A percentile compares a stretch with the other conserved stretches of the same genome.
phyloP scores from a whole-genome alignment of 2,888 invertebrate genomes.

The Arctia plantaginis region DNA sequence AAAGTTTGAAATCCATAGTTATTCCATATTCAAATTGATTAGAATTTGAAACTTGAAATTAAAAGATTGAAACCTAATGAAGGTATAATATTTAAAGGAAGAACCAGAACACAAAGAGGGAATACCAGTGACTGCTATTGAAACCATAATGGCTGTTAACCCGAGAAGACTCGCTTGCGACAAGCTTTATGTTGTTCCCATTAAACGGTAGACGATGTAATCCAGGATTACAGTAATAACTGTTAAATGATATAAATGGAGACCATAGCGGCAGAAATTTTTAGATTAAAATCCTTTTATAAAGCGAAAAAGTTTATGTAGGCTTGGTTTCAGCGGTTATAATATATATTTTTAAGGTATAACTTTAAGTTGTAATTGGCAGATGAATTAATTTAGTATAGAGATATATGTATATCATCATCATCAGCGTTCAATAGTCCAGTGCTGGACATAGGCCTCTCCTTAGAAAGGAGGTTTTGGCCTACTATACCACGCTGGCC shows the following conservation, averaged over 20 bases:
- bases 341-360: not conserved
- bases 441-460: too few species aligned
- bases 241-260: slow-evolving; percentile 52
- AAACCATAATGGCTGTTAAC: slow-evolving; percentile 14
- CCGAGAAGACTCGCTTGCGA: not conserved
- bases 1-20: not conserved
- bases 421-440: too few species aligned
- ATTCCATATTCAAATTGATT: not conserved
- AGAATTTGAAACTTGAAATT: not conserved
- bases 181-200: slow-evolving; percentile 15
- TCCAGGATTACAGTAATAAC: slow-evolving; percentile 49
- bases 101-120: not conserved
- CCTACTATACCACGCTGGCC: too few species aligned
- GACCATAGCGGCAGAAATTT: slow-evolving; percentile 20
- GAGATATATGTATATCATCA: too few species aligned
- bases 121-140: slow-evolving; percentile 11
- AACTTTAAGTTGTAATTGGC: not conserved
- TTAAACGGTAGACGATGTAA: slow-evolving; percentile 32
- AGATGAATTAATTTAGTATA: not conserved
- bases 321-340: not conserved
- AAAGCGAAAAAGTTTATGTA: slow-evolving; percentile 2
- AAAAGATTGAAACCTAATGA: not conserved
- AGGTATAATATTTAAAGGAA: not conserved
- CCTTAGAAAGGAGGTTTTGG: too few species aligned
- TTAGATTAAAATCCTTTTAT: slow-evolving; percentile 18